phyloP scores from a whole-genome alignment of 2,113 vertebrate species.

The Malurus cyaneus region DNA sequence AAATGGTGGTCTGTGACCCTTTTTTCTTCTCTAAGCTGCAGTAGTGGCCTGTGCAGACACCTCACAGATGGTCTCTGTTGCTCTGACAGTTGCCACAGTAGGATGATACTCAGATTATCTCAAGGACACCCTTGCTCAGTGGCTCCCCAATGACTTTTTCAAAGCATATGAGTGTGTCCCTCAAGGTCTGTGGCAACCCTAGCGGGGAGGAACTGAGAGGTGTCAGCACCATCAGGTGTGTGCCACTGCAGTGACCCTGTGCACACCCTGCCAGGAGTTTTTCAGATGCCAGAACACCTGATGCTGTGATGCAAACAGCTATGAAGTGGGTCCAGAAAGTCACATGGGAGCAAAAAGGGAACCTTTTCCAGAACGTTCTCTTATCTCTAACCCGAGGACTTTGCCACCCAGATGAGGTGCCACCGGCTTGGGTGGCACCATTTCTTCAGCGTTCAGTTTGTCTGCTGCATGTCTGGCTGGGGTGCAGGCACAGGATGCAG shows the following conservation, averaged over 20 bases:
- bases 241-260: background rate
- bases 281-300: background rate
- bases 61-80: background rate
- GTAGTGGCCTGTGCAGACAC: background rate
- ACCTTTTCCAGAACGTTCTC: background rate
- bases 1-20: background rate
- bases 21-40: background rate
- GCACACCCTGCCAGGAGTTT: background rate
- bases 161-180: background rate
- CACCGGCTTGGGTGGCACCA: background rate
- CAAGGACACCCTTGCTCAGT: background rate
- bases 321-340: background rate
- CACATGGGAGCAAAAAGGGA: background rate
- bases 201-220: background rate
- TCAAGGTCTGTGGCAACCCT: background rate
- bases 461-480: background rate
- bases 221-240: background rate
- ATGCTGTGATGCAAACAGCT: background rate
- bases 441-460: background rate
- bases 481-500: accelerated
- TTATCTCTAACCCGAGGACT: background rate
- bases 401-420: background rate
- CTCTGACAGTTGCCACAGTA: background rate
- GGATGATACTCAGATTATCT: background rate
- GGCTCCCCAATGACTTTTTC: background rate